These are phyloP conservation scores for Gnatocerus cornutus DNA, from an alignment of 2,888 invertebrate genomes.

Conservation along the genomic window DNA sequence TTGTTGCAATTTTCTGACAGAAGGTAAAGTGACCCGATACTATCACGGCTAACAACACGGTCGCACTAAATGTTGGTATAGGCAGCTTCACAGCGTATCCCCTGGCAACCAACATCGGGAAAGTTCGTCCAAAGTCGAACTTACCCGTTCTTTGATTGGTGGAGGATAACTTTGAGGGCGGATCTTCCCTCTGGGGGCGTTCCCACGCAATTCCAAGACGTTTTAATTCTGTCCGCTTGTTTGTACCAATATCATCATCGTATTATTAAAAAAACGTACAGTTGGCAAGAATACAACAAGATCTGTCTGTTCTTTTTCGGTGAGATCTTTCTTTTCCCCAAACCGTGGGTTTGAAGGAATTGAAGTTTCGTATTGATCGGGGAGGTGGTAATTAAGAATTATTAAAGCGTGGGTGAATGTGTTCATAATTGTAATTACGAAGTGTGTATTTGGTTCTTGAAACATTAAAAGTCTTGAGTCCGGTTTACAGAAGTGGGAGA, in stretches of 20 bases:
- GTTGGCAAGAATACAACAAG: conserved; percentile 14
- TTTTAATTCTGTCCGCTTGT: conserved; percentile 61
- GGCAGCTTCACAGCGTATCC: conserved; percentile 69
- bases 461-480: conserved; percentile 42
- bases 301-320: background rate
- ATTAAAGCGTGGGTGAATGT: background rate
- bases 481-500: conserved; percentile 68
- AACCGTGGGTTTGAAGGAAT: background rate
- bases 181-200: conserved; percentile 53
- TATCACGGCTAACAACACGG: conserved; percentile 68
- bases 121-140: conserved; percentile 61
- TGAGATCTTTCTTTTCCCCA: background rate
- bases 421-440: conserved; percentile 8
- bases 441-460: conserved; percentile 31
- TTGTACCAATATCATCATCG: conserved; percentile 33
- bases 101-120: conserved; percentile 69
- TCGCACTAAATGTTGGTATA: conserved; percentile 69
- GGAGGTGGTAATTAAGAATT: conserved; percentile 10
- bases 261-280: conserved; percentile 32
- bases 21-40: conserved; percentile 59
- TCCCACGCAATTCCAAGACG: conserved; percentile 56
- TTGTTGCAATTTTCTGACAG: conserved; percentile 42
- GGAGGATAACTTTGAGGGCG: conserved; percentile 56
- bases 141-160: conserved; percentile 59
- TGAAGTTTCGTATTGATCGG: conserved; percentile 5